Evolutionary conservation across 2,888 invertebrate species (phyloP).

Genomic region (Leptothorax acervorum): DNA sequence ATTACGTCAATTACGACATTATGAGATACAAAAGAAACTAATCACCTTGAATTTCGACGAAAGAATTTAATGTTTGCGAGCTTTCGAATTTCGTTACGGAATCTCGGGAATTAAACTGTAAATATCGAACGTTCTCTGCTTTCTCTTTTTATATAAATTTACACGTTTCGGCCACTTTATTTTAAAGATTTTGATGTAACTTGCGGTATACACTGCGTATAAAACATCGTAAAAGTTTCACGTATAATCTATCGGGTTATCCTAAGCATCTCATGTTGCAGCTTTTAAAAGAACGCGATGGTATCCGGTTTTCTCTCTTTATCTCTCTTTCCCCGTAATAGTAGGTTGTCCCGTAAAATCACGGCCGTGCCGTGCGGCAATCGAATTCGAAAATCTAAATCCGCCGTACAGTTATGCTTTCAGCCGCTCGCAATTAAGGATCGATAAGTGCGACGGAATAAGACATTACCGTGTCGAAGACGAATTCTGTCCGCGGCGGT

Average conservation of each 20-base stretch:
- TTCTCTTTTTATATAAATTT: neutral
- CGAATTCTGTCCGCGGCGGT: conserved; percentile 65
- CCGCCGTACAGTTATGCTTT: neutral
- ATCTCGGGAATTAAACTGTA: neutral
- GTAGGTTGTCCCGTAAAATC: neutral
- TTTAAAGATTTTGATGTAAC: conserved; percentile 5
- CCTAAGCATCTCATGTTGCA: conserved; percentile 9
- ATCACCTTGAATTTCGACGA: neutral
- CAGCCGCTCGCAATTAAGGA: neutral
- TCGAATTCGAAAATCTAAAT: neutral
- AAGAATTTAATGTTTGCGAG: neutral
- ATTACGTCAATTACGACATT: neutral
- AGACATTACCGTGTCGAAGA: conserved; percentile 71
- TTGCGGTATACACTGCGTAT: neutral
- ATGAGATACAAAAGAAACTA: neutral
- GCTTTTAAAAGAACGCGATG: neutral
- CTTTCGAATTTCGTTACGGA: neutral
- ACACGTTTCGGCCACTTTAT: neutral
- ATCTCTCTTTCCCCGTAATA: neutral
- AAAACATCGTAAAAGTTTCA: neutral
- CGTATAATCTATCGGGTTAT: conserved; percentile 1
- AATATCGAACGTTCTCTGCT: neutral
- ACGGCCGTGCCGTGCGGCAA: neutral
- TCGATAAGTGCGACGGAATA: conserved; percentile 55
- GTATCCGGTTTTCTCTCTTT: neutral